phyloP scores from a whole-genome alignment of 1,140 invertebrate species.

The Ylistrum balloti region DNA sequence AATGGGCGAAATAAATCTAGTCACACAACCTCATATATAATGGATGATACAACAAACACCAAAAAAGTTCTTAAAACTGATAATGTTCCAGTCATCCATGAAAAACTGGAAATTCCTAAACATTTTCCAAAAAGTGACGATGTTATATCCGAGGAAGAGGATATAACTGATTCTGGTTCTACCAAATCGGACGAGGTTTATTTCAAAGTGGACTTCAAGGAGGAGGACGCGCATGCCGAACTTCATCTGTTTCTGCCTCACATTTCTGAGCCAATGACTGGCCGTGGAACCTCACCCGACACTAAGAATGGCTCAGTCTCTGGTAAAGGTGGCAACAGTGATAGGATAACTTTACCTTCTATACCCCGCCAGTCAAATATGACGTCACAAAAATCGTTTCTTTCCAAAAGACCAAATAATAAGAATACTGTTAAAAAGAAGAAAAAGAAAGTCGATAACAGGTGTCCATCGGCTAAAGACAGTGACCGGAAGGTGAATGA shows the following conservation, averaged over 20 bases:
- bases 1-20: neutral
- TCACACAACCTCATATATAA: neutral
- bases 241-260: slow-evolving; percentile 71
- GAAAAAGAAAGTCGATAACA: slow-evolving; percentile 59
- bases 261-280: slow-evolving; percentile 54
- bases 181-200: slow-evolving; percentile 49
- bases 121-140: slow-evolving; percentile 46
- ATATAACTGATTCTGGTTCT: neutral
- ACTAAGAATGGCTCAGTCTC: slow-evolving; percentile 47
- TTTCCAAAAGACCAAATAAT: slow-evolving; percentile 44
- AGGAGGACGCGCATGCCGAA: slow-evolving; percentile 63
- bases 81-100: neutral
- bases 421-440: slow-evolving; percentile 55
- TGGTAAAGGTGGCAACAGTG: slow-evolving; percentile 46
- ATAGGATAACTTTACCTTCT: slow-evolving; percentile 45
- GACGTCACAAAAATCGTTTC: slow-evolving; percentile 48
- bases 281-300: neutral
- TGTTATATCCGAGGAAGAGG: slow-evolving; percentile 24
- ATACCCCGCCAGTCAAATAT: slow-evolving; percentile 49
- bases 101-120: neutral
- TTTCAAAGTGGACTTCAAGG: slow-evolving; percentile 70
- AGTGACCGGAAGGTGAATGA: slow-evolving; percentile 62
- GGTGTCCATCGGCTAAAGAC: slow-evolving; percentile 59
- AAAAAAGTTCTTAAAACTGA: neutral
- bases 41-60: neutral